Base-by-base conservation (phyloP, 2,113 vertebrate species). In the Forbesichthys agassizii region DNA sequence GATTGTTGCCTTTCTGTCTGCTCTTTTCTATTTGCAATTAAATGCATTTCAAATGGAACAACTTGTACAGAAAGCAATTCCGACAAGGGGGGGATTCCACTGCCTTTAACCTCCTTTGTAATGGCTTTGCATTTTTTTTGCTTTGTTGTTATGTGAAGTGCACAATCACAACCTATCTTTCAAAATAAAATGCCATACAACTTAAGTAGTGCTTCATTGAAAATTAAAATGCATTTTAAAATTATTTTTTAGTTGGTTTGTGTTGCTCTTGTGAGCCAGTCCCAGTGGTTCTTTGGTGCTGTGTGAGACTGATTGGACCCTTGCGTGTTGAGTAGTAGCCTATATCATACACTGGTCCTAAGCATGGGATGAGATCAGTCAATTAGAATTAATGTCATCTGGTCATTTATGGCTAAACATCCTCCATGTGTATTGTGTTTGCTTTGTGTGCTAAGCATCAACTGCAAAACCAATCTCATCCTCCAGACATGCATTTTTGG, bases 11-110 rank as follows among this genome's bases (percentile, higher is more conserved):
- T 81, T 90, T 88, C 89, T 86, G 84, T 86, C 86, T 83, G 84
- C 77, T 88, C 89, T 90, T 92, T 91, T 93, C 89, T 93, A 93
- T 93, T 93, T 93, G 92, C 91, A 93, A 92, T 93, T 92, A 93
- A 93, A 93, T 93, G 91, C 90, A 92, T 93, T 93, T 93, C 89
- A 92, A 92, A 92, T 88, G 91, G 91, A 91, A 92, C 91, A 92
- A 92, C 88, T 92, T 92, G 91, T 91, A 92, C 86, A 89, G 89
- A 90, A 90, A 92, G 91, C 87, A 84, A 85, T 90, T 85, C 81
- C 80, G 91, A 93, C 92, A 93, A 93, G 90, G 61, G 27, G 74
- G 68, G 77, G 89, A 90, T 89, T 88, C 85, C 89, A 90, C 90
- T 90, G 86, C 90, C 89, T 90, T 88, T 91, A 90, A 87, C 84